Conservation (phyloP, 2,113 vertebrate species). For the Pteropus alecto region DNA sequence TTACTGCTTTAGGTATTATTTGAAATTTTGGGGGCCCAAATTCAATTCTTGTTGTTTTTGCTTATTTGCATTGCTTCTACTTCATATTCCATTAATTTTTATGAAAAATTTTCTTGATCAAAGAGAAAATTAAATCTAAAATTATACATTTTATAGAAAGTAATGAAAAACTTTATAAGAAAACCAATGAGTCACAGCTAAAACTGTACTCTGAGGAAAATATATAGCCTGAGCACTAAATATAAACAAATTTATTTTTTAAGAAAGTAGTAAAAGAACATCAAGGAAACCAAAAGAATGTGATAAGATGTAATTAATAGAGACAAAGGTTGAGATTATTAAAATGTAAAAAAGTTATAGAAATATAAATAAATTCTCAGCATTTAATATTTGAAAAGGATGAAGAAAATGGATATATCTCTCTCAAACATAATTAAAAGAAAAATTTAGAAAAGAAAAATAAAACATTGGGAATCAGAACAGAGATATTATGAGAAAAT, state of each 20-base stretch:
- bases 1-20: not conserved
- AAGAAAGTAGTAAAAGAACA: not conserved
- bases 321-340: not conserved
- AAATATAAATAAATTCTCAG: conserved; percentile 7
- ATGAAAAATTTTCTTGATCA: not conserved
- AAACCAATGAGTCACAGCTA: not conserved
- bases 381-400: not conserved
- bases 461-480: not conserved
- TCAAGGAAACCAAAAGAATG: not conserved
- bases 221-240: not conserved
- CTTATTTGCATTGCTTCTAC: not conserved
- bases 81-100: not conserved
- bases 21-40: not conserved
- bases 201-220: conserved; percentile 30
- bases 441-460: not conserved
- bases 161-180: not conserved
- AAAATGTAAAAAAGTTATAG: not conserved
- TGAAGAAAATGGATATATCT: not conserved
- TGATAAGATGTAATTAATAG: not conserved
- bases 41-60: not conserved
- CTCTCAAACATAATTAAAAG: not conserved
- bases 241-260: not conserved
- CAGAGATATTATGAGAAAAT: not conserved
- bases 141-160: not conserved
- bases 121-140: conserved; percentile 13